phyloP scores from a whole-genome alignment of 37 sponge, comb jelly and placozoan genomes.

The Theonella swinhoei region DNA sequence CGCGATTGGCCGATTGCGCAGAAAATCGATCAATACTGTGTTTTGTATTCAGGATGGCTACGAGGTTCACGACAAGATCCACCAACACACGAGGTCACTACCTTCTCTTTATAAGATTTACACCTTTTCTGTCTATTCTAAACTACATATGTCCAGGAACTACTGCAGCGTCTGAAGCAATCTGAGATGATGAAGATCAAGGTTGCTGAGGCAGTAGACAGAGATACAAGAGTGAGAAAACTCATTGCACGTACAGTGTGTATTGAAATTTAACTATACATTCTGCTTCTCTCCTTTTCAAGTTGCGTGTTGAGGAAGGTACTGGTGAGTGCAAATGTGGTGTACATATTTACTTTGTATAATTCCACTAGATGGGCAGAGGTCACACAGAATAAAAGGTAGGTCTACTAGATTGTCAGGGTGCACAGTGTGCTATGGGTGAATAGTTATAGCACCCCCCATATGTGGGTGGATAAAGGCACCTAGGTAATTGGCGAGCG shows the following conservation, averaged over 20 bases:
- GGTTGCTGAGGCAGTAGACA: not conserved
- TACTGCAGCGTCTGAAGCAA: not conserved
- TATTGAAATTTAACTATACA: not conserved
- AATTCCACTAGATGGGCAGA: not conserved
- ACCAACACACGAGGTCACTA: slow-evolving; percentile 42
- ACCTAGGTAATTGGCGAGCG: too few relatives aligned
- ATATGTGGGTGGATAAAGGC: too few relatives aligned
- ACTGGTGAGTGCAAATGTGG: not conserved
- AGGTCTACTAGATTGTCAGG: too few relatives aligned
- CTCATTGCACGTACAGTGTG: too few relatives aligned
- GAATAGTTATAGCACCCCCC: too few relatives aligned
- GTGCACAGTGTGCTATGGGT: too few relatives aligned
- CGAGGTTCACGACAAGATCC: slow-evolving; percentile 45
- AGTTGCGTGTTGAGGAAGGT: not conserved
- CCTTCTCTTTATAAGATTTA: not conserved
- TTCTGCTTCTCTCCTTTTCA: not conserved
- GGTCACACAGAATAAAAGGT: not conserved
- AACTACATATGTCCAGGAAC: not conserved
- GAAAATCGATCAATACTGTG: not conserved
- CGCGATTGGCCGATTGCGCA: not conserved
- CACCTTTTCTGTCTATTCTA: not conserved
- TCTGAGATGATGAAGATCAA: not conserved
- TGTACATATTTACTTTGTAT: not conserved
- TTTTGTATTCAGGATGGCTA: slow-evolving; percentile 50
- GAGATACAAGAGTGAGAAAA: not conserved